phyloP scores from a whole-genome alignment of 2,888 invertebrate genomes.

The Amphimallon solstitiale region DNA sequence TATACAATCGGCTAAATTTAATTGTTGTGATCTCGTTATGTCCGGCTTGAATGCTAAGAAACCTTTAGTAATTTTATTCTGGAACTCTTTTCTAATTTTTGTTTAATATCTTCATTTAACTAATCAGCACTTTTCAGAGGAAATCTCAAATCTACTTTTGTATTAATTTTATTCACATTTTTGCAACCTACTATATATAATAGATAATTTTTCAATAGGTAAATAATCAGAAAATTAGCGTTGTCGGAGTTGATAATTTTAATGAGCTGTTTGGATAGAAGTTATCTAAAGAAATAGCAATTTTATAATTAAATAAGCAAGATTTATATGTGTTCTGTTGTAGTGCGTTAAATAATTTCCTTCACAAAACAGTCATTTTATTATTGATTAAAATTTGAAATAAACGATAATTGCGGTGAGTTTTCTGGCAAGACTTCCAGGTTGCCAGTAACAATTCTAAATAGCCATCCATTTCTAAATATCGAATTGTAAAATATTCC shows the following conservation, averaged over 20 bases:
- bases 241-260: slow-evolving; percentile 74
- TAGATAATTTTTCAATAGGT: slow-evolving; percentile 80
- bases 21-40: slow-evolving; percentile 86
- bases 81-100: slow-evolving; percentile 74
- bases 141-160: slow-evolving; percentile 92
- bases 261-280: slow-evolving; percentile 79
- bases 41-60: slow-evolving; percentile 90
- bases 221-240: slow-evolving; percentile 78
- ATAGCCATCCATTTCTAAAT: too few relatives aligned
- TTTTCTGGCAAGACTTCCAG: too few relatives aligned
- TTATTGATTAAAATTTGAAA: not conserved
- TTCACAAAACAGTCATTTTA: slow-evolving; percentile 10
- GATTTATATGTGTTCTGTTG: not conserved
- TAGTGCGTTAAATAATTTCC: not conserved
- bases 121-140: slow-evolving; percentile 83
- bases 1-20: slow-evolving; percentile 94
- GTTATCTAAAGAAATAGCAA: slow-evolving; percentile 76
- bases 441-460: too few relatives aligned
- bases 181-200: slow-evolving; percentile 92
- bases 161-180: slow-evolving; percentile 91
- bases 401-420: not conserved
- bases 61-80: slow-evolving; percentile 81
- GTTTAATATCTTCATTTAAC: slow-evolving; percentile 79
- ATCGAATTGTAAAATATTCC: too few relatives aligned
- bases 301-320: slow-evolving; percentile 67